phyloP scores from a whole-genome alignment of 2,113 vertebrate genomes.

The Echinops telfairi region DNA sequence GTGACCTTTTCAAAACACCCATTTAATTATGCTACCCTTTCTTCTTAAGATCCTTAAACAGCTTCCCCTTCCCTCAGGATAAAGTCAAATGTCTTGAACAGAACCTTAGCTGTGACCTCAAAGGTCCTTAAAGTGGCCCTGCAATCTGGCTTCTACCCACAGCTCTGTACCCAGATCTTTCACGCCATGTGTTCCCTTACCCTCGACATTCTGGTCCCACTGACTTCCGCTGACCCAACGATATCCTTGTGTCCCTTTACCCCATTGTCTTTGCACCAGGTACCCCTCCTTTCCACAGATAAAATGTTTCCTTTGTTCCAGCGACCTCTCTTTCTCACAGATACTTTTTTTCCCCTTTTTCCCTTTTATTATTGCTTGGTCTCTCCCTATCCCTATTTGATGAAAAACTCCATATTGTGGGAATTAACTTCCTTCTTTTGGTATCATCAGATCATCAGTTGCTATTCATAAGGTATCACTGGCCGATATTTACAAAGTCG shows the following conservation, averaged over 20 bases:
- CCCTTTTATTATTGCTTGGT: not conserved
- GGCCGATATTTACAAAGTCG: not conserved
- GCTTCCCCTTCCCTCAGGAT: conserved; percentile 69
- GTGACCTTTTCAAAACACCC: conserved; percentile 68
- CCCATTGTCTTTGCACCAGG: not conserved
- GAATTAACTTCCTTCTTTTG: not conserved
- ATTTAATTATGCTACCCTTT: conserved; percentile 73
- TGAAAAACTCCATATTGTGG: not conserved
- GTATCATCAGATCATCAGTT: not conserved
- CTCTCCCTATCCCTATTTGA: not conserved
- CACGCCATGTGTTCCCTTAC: not conserved
- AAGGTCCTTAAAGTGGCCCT: conserved; percentile 33
- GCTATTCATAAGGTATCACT: not conserved
- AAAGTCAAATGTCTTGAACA: conserved; percentile 70
- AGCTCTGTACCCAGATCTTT: not conserved
- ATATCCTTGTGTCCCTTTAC: not conserved
- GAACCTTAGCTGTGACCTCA: conserved; percentile 62
- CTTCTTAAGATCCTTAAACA: conserved; percentile 75
- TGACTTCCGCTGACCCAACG: not conserved
- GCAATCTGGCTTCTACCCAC: not conserved
- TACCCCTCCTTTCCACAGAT: not conserved
- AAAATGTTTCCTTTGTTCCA: not conserved
- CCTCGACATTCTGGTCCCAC: not conserved
- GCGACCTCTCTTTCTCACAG: too few relatives aligned
- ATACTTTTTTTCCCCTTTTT: not conserved